Evolutionary conservation across 2,797 vertebrate species (phyloP).

Genomic region (Coracias cyanogaster): DNA sequence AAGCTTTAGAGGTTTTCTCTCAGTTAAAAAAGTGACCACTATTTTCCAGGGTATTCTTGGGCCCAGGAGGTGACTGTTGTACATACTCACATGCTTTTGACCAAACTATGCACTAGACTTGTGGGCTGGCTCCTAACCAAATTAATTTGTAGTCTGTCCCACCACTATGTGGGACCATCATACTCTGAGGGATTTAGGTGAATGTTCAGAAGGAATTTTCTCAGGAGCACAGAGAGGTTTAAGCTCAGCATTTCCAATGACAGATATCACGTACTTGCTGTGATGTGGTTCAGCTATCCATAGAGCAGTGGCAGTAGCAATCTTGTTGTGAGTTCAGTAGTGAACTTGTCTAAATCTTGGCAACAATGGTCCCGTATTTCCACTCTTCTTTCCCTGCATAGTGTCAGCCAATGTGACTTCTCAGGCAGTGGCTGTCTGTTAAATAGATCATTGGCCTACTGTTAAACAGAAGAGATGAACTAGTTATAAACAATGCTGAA

Average conservation of each 20-base stretch:
- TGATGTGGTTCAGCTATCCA: background rate
- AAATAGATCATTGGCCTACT: background rate
- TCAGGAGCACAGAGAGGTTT: background rate
- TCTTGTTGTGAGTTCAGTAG: rapidly evolving
- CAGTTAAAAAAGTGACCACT: background rate
- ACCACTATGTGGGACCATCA: background rate
- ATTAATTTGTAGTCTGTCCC: background rate
- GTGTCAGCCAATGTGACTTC: background rate
- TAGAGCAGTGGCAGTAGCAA: background rate
- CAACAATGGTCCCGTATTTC: background rate
- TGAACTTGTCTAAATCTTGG: background rate
- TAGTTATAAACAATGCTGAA: background rate
- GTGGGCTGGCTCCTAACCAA: background rate
- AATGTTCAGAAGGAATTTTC: background rate
- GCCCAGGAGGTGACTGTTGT: rapidly evolving
- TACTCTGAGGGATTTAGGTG: background rate
- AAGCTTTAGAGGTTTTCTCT: background rate
- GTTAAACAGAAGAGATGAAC: background rate
- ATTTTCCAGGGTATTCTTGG: background rate
- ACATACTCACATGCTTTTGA: background rate
- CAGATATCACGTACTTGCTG: background rate
- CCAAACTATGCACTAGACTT: background rate
- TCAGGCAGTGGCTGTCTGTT: background rate
- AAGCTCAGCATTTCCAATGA: background rate
- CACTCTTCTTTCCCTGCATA: background rate